Evolutionary conservation across 2,113 vertebrate species (phyloP).

Genomic region (Pituophis catenifer): DNA sequence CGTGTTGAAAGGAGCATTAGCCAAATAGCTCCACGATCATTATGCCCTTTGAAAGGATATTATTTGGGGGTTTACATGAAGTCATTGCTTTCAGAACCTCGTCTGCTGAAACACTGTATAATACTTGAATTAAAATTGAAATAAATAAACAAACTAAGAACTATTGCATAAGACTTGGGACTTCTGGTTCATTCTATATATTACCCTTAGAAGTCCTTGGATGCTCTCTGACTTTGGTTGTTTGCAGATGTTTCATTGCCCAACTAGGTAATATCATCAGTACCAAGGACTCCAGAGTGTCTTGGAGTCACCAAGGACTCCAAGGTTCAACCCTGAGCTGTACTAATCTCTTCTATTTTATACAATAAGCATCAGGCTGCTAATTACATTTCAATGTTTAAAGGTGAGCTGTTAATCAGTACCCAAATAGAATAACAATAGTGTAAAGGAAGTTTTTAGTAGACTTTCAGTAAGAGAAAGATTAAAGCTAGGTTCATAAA

Average conservation of each 20-base stretch:
- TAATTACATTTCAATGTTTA: neutral
- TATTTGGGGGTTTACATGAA: neutral
- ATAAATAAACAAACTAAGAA: neutral
- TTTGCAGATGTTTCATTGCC: neutral
- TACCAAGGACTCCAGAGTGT: neutral
- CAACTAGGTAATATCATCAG: neutral
- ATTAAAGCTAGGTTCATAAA: neutral
- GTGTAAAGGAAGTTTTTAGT: neutral
- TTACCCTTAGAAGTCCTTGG: neutral
- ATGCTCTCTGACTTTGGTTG: neutral
- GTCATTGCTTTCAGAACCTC: neutral
- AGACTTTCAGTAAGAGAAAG: neutral
- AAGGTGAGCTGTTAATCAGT: neutral
- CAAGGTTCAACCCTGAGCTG: neutral
- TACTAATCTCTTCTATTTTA: neutral
- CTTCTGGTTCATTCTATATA: neutral
- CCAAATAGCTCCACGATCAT: neutral
- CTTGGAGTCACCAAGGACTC: neutral
- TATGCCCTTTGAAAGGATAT: neutral
- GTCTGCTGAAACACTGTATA: neutral
- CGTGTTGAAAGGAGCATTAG: neutral
- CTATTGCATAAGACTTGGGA: neutral
- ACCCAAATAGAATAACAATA: neutral
- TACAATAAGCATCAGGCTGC: neutral
- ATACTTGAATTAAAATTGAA: neutral